Evolutionary conservation across 1,140 invertebrate genomes (phyloP).

Genomic region (Zaprionus lachaisei): DNA sequence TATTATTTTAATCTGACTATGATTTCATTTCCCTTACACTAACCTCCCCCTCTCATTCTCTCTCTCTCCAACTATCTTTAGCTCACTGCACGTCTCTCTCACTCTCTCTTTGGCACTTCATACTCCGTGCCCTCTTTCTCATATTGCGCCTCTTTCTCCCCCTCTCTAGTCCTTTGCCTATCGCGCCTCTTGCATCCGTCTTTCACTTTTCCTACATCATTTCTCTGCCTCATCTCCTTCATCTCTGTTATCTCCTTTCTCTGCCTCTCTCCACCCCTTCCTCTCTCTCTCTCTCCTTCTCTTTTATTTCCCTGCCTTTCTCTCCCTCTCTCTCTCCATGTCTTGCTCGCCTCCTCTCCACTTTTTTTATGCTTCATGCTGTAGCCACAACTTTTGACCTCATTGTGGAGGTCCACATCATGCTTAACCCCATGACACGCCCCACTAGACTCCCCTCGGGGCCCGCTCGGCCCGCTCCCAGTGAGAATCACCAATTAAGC

Average conservation of each 20-base stretch:
- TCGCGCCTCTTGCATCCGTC: neutral
- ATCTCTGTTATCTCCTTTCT: neutral
- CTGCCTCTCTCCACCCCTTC: neutral
- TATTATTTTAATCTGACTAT: constrained; percentile 8
- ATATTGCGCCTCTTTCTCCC: too few species aligned
- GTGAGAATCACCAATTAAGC: constrained; percentile 76
- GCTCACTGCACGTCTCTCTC: too few species aligned
- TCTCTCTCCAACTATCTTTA: neutral
- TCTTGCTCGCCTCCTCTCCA: neutral
- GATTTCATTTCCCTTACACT: neutral
- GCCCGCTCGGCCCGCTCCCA: constrained; percentile 9
- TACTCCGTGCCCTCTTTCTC: too few species aligned
- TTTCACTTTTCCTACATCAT: neutral
- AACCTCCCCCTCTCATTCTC: neutral
- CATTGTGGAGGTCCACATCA: constrained; percentile 8
- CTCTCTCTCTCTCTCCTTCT: neutral
- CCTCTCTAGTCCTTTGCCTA: neutral
- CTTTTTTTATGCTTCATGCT: neutral
- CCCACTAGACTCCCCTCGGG: constrained; percentile 1
- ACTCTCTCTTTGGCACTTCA: too few species aligned
- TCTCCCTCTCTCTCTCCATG: neutral
- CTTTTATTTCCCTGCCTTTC: neutral
- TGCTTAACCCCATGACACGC: constrained; percentile 10
- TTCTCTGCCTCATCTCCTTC: neutral
- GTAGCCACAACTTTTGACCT: constrained; percentile 12